A percentile compares a stretch with the other conserved stretches of the same genome.
These are phyloP conservation scores for Bradypodion ventrale DNA, from an alignment of 2,797 vertebrate genomes.

Conservation along the genomic window DNA sequence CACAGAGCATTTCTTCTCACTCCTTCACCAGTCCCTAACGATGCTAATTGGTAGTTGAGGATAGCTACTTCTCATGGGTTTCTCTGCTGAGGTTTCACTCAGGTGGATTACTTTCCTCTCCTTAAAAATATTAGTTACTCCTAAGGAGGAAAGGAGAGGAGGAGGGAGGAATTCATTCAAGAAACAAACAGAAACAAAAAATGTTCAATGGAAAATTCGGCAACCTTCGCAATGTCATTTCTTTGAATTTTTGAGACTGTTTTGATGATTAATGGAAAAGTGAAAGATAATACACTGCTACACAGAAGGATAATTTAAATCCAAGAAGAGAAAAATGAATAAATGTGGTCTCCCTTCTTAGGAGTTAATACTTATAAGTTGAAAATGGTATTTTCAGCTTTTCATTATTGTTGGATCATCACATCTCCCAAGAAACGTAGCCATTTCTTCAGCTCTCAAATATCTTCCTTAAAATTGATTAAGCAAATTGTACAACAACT, in stretches of 20 bases:
- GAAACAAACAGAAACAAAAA: not conserved
- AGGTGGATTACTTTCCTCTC: not conserved
- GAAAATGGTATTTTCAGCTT: not conserved
- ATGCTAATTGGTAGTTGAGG: slow-evolving; percentile 41
- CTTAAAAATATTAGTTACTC: not conserved
- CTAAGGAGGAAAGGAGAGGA: not conserved
- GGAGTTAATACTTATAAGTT: not conserved
- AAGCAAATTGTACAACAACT: not conserved
- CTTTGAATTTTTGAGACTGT: slow-evolving; percentile 20
- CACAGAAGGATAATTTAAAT: slow-evolving; percentile 26
- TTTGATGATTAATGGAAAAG: slow-evolving; percentile 29
- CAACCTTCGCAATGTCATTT: slow-evolving; percentile 38
- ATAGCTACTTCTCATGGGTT: slow-evolving; percentile 23
- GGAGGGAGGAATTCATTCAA: not conserved
- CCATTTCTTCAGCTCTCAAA: not conserved
- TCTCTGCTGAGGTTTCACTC: slow-evolving; percentile 9
- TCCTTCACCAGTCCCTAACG: slow-evolving; percentile 42
- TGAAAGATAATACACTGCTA: slow-evolving; percentile 16
- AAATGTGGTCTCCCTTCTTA: not conserved
- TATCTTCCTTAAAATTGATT: not conserved
- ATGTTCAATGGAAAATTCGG: not conserved
- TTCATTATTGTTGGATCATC: not conserved
- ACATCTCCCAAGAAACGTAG: not conserved
- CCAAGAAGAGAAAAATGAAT: not conserved
- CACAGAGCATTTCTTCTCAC: slow-evolving; percentile 32